Base-by-base conservation (phyloP, 2,797 vertebrate species). In the Ispidina picta region DNA sequence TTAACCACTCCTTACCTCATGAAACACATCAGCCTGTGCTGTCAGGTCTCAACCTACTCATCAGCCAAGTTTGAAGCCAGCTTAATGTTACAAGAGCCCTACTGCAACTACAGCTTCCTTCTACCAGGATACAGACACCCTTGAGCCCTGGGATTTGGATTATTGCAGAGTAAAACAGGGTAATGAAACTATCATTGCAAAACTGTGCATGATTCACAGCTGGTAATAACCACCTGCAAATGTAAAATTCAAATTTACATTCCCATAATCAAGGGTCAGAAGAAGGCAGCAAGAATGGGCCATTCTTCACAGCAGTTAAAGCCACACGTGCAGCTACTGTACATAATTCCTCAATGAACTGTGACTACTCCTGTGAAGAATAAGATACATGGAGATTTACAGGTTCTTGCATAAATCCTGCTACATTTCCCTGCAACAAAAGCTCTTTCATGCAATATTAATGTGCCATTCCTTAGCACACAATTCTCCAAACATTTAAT, bases 201-300 rank as follows among this genome's bases (percentile, higher is more conserved):
- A 93, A 88, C 33, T 86, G 79, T 12, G 1, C 29, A 49, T 94
- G 94, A 93, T 94, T 94, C 92, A 91, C 44, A 44, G 72, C 9
- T 74, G 60, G 76, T 88, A 96, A 94, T 90, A 96, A 77, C 66
- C 55, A 89, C 60, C 51, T 90, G 60, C 64, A 92, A 94, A 90
- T 62, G 68, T 74, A 94, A 92, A 83, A 85, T 76, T 93, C 59
- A 64, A 73, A 91, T 83, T 70, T 86, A 94, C 65, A 78, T 83
- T 86, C 86, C 92, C 86, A 90, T 86, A 84, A 93, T 89, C 88
- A 94, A 94, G 81, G 83, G 81, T 91, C 89, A 96, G 72, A 77
- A 94, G 88, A 86, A 93, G 76, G 81, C 73, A 91, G 70, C 26
- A 94, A 93, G 55, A 91, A 93, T 13, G n/a, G 54, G 44, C 81